phyloP scores from a whole-genome alignment of 1,140 invertebrate species.

The Lordiphosa stackelbergi region DNA sequence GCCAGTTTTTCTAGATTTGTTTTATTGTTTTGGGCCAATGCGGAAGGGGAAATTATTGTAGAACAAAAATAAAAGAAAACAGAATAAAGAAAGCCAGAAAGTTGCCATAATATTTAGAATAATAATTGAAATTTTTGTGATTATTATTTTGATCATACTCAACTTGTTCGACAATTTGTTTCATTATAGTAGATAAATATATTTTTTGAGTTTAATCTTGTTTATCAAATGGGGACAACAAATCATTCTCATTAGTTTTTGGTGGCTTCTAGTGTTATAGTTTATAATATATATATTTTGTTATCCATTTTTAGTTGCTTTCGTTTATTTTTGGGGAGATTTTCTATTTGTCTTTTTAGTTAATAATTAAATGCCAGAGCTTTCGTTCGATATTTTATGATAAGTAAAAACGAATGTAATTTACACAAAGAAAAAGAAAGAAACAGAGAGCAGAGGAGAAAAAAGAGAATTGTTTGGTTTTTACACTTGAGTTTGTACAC shows the following conservation, averaged over 20 bases:
- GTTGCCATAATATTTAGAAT: too few species aligned
- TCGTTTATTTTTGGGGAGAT: conserved; percentile 20
- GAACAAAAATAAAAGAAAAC: conserved; percentile 16
- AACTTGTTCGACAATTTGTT: conserved; percentile 69
- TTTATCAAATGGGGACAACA: conserved; percentile 27
- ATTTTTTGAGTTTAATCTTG: conserved; percentile 31
- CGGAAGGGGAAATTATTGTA: conserved; percentile 22
- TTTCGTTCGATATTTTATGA: conserved; percentile 56
- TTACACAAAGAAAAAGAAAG: conserved; percentile 64
- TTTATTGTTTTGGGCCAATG: conserved; percentile 20
- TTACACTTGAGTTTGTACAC: conserved; percentile 70
- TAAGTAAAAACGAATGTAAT: conserved; percentile 70
- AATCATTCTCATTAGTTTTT: conserved; percentile 27
- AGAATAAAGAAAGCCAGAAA: conserved; percentile 3
- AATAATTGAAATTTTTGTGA: conserved; percentile 1
- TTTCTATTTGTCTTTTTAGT: conserved; percentile 51
- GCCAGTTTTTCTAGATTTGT: conserved; percentile 12
- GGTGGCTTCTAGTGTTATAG: conserved; percentile 3
- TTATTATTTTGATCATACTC: conserved; percentile 64
- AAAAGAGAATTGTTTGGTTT: conserved; percentile 72
- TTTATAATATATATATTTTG: conserved; percentile 35
- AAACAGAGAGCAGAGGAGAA: conserved; percentile 75
- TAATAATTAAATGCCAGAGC: conserved; percentile 74
- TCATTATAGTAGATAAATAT: conserved; percentile 47
- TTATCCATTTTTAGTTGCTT: conserved; percentile 53